phyloP scores from a whole-genome alignment of 2,888 invertebrate genomes.

The Cephus rjabovi region DNA sequence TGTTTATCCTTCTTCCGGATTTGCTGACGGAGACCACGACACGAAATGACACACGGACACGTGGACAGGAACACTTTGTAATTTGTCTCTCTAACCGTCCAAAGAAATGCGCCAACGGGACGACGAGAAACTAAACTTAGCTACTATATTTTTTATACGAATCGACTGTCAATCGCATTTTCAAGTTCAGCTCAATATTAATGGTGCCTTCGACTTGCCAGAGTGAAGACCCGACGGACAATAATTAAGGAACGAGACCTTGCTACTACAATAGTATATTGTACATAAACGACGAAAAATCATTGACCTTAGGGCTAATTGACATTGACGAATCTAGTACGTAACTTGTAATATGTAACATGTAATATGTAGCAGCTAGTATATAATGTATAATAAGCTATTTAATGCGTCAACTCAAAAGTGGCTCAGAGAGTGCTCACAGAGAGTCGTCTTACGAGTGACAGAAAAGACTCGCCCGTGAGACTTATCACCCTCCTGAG shows the following conservation, averaged over 20 bases:
- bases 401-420: conserved; percentile 41
- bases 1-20: too few relatives aligned
- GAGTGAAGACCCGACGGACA: conserved; percentile 54
- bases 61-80: too few relatives aligned
- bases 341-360: background rate
- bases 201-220: conserved; percentile 65
- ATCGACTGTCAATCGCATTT: conserved; percentile 13
- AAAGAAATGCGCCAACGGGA: too few relatives aligned
- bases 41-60: too few relatives aligned
- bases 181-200: conserved; percentile 53
- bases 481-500: too few relatives aligned
- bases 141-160: conserved; percentile 22
- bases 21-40: too few relatives aligned
- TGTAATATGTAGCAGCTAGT: conserved; percentile 31
- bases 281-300: conserved; percentile 51
- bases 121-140: too few relatives aligned
- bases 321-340: conserved; percentile 13
- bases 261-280: conserved; percentile 56
- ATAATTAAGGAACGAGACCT: conserved; percentile 56
- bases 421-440: conserved; percentile 21
- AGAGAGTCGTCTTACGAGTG: too few relatives aligned
- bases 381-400: conserved; percentile 50
- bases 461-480: too few relatives aligned
- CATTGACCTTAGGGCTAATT: conserved; percentile 32
- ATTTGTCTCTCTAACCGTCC: too few relatives aligned